Evolutionary conservation across 2,113 vertebrate species (phyloP).

Genomic region (Lipotes vexillifer): DNA sequence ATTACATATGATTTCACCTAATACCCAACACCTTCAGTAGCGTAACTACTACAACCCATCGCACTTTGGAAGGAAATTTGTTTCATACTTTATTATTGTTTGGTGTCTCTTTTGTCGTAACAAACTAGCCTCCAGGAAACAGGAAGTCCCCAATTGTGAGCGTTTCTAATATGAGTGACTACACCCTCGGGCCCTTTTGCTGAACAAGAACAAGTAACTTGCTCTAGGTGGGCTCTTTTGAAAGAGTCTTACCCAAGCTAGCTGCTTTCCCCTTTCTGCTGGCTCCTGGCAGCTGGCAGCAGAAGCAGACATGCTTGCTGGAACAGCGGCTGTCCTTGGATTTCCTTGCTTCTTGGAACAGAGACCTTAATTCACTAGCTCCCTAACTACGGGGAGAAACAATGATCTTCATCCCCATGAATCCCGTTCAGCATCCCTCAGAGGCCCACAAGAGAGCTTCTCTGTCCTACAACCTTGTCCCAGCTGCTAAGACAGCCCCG

Average conservation of each 20-base stretch:
- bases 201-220: not conserved
- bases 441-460: not conserved
- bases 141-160: not conserved
- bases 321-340: not conserved
- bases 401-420: not conserved
- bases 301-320: not conserved
- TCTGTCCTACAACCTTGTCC: not conserved
- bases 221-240: not conserved
- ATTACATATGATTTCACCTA: not conserved
- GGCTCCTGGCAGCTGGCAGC: not conserved
- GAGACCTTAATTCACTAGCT: not conserved
- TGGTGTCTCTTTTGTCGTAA: not conserved
- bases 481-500: not conserved
- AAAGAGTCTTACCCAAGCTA: not conserved
- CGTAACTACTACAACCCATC: not conserved
- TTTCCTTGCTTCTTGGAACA: not conserved
- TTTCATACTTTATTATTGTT: not conserved
- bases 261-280: not conserved
- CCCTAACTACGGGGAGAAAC: not conserved
- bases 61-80: not conserved
- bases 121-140: not conserved
- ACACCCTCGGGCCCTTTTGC: not conserved
- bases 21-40: not conserved
- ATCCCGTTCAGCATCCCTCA: not conserved
- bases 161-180: not conserved